These are phyloP conservation scores for Ochotona curzoniae DNA, from an alignment of 2,113 vertebrate genomes.

Conservation along the genomic window DNA sequence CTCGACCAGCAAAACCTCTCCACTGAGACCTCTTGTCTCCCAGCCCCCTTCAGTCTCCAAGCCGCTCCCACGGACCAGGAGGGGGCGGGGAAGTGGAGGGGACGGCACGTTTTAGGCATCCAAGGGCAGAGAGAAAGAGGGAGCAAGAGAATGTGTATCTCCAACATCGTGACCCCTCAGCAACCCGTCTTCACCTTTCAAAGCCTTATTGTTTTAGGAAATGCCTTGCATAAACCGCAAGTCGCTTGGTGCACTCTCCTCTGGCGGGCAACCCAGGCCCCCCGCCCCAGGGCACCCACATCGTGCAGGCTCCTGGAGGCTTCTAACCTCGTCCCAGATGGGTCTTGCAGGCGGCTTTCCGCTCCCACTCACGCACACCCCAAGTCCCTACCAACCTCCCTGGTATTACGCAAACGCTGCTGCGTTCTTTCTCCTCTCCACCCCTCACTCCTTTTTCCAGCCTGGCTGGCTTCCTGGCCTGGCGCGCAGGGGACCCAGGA, in stretches of 20 bases:
- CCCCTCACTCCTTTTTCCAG: slow-evolving; percentile 20
- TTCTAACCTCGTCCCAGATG: background rate
- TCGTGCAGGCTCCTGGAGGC: background rate
- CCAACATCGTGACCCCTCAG: slow-evolving; percentile 32
- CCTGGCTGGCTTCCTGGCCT: slow-evolving; percentile 4
- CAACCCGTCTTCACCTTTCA: slow-evolving; percentile 51
- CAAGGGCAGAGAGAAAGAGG: background rate
- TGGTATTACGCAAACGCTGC: slow-evolving; percentile 65
- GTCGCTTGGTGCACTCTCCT: background rate
- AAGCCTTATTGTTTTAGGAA: slow-evolving; percentile 66
- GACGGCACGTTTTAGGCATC: slow-evolving; percentile 4
- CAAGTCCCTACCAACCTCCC: slow-evolving; percentile 32
- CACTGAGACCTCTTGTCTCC: slow-evolving; percentile 26
- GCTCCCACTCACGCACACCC: background rate
- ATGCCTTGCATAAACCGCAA: slow-evolving; percentile 36
- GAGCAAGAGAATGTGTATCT: background rate
- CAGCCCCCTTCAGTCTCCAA: slow-evolving; percentile 44
- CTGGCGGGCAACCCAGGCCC: background rate
- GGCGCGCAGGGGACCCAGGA: background rate
- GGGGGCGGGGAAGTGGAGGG: background rate
- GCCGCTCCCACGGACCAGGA: slow-evolving; percentile 47
- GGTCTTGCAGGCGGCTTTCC: background rate
- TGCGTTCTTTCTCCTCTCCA: slow-evolving; percentile 4
- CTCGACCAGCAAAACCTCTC: slow-evolving; percentile 65
- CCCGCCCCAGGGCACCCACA: background rate